Conservation (phyloP, 2,888 invertebrate species). For the Cyclophora albipunctata region DNA sequence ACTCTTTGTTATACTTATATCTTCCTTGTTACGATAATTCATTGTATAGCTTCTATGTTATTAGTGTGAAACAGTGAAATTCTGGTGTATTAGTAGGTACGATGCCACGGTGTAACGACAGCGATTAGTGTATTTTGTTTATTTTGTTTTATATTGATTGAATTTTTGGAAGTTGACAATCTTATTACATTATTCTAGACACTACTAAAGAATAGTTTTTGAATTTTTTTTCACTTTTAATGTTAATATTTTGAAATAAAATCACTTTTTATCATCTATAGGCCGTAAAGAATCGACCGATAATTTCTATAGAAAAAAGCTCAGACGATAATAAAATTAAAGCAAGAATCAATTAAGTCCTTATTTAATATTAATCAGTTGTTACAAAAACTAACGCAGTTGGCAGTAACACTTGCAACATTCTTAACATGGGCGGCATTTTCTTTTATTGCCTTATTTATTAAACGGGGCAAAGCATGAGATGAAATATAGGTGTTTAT, state of each 20-base stretch:
- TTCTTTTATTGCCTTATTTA: conserved; percentile 11
- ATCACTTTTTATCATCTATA: no score
- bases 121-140: not conserved
- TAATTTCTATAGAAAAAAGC: no score
- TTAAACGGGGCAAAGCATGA: conserved; percentile 8
- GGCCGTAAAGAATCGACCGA: no score
- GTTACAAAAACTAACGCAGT: conserved; percentile 5
- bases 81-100: not conserved
- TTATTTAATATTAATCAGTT: conserved; percentile 8
- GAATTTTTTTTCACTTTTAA: no score
- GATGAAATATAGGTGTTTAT: conserved; percentile 2
- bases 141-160: not conserved
- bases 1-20: conserved; percentile 32
- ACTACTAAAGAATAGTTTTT: not conserved
- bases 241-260: no score
- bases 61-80: conserved; percentile 13
- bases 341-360: conserved; percentile 8
- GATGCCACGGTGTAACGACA: no score
- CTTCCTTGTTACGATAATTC: conserved; percentile 31
- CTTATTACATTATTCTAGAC: not conserved
- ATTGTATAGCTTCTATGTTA: conserved; percentile 29
- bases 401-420: conserved; percentile 16
- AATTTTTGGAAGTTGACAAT: not conserved
- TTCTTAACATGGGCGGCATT: conserved; percentile 13
- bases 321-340: no score